These are phyloP conservation scores for Antheraea pernyi DNA, from an alignment of 1,140 invertebrate species.

Conservation along the genomic window DNA sequence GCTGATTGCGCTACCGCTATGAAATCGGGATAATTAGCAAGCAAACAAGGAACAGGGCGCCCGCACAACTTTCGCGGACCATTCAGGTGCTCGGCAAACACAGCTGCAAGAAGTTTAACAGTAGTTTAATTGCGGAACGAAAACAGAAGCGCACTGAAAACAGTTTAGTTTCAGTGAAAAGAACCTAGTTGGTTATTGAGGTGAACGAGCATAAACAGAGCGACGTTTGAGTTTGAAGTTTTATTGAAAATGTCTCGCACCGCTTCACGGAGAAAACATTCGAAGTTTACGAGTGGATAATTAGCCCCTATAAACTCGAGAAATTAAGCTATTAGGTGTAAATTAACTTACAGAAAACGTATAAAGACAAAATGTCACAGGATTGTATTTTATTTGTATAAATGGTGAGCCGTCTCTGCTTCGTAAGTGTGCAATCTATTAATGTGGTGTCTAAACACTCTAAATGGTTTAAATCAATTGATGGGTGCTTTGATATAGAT, in stretches of 20 bases:
- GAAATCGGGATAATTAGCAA: conserved; percentile 75
- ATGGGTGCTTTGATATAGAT: too few relatives aligned
- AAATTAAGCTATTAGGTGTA: background rate
- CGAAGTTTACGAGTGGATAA: conserved; percentile 10
- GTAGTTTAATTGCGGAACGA: conserved; percentile 76
- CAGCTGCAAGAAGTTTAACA: conserved; percentile 75
- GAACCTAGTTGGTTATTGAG: conserved; percentile 65
- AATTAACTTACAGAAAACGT: background rate
- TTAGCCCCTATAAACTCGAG: conserved; percentile 4
- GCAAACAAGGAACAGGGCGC: conserved; percentile 70
- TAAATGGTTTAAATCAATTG: too few relatives aligned
- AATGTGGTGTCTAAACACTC: too few relatives aligned
- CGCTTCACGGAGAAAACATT: conserved; percentile 20
- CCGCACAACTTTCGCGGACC: conserved; percentile 64
- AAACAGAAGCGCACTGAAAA: conserved; percentile 74
- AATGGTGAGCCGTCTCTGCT: too few relatives aligned
- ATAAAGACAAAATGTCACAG: background rate
- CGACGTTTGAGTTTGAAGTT: conserved; percentile 46
- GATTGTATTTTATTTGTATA: too few relatives aligned
- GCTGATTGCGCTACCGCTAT: conserved; percentile 46
- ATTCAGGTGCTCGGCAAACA: conserved; percentile 75
- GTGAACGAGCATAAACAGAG: conserved; percentile 53
- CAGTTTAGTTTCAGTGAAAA: conserved; percentile 71
- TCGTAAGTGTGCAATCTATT: too few relatives aligned
- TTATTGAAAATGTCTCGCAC: conserved; percentile 38